Evolutionary conservation across 2,113 vertebrate species (phyloP), one percentile per base, ranked within the genome.

Genomic region (Callorhinus ursinus): DNA sequence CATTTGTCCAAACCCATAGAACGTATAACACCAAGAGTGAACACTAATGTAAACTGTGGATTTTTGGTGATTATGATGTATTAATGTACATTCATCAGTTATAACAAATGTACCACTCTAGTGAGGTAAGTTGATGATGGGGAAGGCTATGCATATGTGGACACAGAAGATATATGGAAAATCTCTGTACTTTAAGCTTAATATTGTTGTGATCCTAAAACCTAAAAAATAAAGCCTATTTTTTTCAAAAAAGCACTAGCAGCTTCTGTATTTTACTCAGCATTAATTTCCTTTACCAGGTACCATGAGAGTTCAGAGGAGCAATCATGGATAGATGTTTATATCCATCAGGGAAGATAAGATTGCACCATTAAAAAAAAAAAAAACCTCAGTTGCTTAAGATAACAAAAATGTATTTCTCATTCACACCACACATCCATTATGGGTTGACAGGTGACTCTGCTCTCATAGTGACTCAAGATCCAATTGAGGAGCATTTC

Each of bases 241-340:
- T 81, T 53, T 53, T n/a, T 9, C 2, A 53, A 92, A 88, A 67
- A 74, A 71, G 49, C 10, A 59, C 28, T 85, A 81, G 18, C 63
- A 69, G 6, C 7, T 21, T 88, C 59, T 88, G 26, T 15, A 85
- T 22, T 65, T 88, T 57, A 59, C 2, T 88, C 94, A 89, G 28
- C 33, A 91, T 95, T 91, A 33, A 61, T 84, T 91, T 77, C 8
- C 13, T 96, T 93, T 94, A 42, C 31, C 69, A 71, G 14, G 13
- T 89, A 88, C 39, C 55, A 79, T 42, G 33, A 96, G 69, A 87
- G n/a, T 80, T 92, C 36, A 89, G 21, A 77, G 5, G 51, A 77
- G 6, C 2, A 57, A 74, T 67, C 81, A 53, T 31, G 5, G 19
- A 61, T 71, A 42, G 31, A 12, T 83, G 15, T 67, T 87, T 94